Conservation (phyloP, 2,797 vertebrate genomes). For the Tolypeutes matacus region DNA sequence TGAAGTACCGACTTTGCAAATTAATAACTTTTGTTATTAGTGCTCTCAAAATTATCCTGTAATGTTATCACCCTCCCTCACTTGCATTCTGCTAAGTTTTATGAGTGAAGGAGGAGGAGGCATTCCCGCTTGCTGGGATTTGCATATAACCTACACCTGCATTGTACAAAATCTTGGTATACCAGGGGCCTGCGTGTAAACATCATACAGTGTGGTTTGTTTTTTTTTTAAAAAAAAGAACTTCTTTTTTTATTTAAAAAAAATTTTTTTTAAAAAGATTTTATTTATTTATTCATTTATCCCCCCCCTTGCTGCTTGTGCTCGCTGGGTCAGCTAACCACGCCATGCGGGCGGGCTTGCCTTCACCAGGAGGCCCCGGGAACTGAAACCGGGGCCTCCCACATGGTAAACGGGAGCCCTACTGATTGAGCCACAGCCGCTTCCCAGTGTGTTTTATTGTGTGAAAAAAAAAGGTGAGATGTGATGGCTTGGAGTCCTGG, state of each 20-base stretch:
- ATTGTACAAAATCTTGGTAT: not conserved
- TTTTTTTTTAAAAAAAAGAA: no score
- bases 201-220: not conserved
- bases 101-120: not conserved
- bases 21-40: constrained; percentile 10
- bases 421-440: no score
- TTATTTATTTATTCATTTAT: no score
- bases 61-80: not conserved
- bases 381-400: no score
- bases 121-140: not conserved
- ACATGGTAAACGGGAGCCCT: no score
- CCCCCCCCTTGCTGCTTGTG: no score
- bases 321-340: no score
- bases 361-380: no score
- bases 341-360: no score
- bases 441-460: not conserved
- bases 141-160: no score
- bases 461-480: not conserved
- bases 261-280: no score
- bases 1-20: constrained; percentile 21
- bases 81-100: not conserved
- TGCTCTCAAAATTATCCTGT: not conserved
- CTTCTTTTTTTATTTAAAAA: no score
- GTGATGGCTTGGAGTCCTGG: not conserved
- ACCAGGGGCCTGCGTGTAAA: not conserved